These are phyloP conservation scores for Oreochromis aureus DNA, from an alignment of 2,113 vertebrate genomes.

Conservation along the genomic window DNA sequence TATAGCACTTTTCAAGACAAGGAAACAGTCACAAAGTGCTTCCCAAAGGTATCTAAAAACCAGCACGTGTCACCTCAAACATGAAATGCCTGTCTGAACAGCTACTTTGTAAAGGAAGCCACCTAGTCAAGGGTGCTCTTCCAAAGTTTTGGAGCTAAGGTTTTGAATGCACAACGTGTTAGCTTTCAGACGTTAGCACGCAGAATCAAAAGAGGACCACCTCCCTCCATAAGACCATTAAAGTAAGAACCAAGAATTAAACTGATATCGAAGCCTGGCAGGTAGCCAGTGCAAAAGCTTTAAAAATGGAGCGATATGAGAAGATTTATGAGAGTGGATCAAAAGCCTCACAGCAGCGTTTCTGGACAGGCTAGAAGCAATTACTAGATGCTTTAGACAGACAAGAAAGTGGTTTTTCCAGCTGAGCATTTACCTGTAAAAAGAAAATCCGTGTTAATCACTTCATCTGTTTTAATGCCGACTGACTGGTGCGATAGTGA, in stretches of 20 bases:
- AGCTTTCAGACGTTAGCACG: background rate
- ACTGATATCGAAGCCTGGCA: background rate
- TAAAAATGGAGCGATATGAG: background rate
- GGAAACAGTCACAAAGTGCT: background rate
- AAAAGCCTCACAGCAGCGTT: background rate
- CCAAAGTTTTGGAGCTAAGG: background rate
- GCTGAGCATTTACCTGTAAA: background rate
- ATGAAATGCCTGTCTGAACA: background rate
- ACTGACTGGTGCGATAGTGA: background rate
- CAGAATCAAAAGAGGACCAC: background rate
- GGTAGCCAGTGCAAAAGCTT: background rate
- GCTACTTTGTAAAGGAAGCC: background rate
- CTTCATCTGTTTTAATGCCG: background rate
- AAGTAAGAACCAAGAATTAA: background rate
- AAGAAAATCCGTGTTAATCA: background rate
- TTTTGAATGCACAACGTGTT: background rate
- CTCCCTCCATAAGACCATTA: background rate
- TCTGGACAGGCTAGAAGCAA: background rate
- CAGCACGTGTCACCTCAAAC: background rate
- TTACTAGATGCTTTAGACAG: background rate
- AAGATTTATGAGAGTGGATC: background rate
- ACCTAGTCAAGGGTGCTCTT: background rate
- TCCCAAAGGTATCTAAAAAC: background rate
- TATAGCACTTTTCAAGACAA: background rate
- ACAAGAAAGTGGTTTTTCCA: background rate